Base-by-base conservation (phyloP, 1,140 invertebrate species). In the Chlorops oryzae region DNA sequence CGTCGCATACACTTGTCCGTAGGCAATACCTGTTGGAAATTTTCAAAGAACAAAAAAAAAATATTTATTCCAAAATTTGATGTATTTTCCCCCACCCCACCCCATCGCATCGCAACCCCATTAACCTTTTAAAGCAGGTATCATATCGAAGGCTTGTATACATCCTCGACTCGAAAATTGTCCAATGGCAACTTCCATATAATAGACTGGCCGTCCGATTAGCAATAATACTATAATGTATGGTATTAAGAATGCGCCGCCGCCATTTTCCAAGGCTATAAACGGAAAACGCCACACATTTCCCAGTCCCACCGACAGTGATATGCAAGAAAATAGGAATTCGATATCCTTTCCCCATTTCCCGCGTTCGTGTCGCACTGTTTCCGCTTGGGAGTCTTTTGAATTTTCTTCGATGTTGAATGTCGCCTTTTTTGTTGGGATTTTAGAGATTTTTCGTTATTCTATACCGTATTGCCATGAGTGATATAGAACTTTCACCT, bases 251-350 rank as follows among this genome's bases (percentile, higher is more conserved):
- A 90, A 90, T 1, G 83, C 83, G 0, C 84, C 87, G 23, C 86
- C 86, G 5, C 87, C 86, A 63, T 88, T 87, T 47, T 84, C 78
- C 62, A 87, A 82, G 12, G 84, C 85, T 2, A 83, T 80, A 58
- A 86, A 90, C 0, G 88, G 88, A 73, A 92, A 91, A 35, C 73
- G 59, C 88, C 88, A 92, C 17, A 92, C 82, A 66, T 91, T 92
- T 3, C 89, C 88, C 10, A 92, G 73, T 1, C 88, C 88, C n/a
- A 92, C 85, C 2, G 88, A 88, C 63, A 90, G 84, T 5, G 87
- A 84, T 40, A 91, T 84, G 59, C 87, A 87, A 1, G 87, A 88
- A 63, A 91, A 81, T 2, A 92, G 70, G 64, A 92, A 92, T 69
- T 92, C 88, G 9, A 87, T 62, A 42, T 84, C 80, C 51, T 81